Percentiles rank a stretch among this genome's conserved stretches.
Evolutionary conservation across 2,888 invertebrate species (phyloP).

Genomic region (Schizaphis graminum): DNA sequence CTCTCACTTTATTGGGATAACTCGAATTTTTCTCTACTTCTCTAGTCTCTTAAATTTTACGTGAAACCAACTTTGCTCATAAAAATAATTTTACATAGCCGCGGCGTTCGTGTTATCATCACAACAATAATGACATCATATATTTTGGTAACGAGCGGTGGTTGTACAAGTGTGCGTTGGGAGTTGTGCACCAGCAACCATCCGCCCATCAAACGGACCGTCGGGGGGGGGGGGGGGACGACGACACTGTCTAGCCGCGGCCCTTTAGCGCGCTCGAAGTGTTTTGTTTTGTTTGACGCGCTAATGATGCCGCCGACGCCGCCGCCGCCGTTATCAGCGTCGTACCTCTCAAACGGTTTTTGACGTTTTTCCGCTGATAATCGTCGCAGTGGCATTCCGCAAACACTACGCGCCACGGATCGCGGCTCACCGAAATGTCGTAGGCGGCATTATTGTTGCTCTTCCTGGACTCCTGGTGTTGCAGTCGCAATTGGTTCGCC

Average conservation of each 20-base stretch:
- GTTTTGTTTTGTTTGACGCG: not conserved
- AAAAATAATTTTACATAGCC: too few relatives aligned
- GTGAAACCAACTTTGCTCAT: too few relatives aligned
- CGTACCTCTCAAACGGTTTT: conserved; percentile 10
- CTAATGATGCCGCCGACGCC: not conserved
- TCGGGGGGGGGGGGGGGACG: too few relatives aligned
- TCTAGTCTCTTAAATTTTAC: too few relatives aligned
- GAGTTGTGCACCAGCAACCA: not conserved
- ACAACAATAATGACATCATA: not conserved
- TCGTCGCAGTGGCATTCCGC: not conserved
- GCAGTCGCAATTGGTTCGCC: not conserved
- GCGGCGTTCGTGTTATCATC: too few relatives aligned
- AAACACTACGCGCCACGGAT: not conserved
- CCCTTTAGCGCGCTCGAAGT: not conserved
- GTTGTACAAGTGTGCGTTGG: not conserved
- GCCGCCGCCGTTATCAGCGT: not conserved
- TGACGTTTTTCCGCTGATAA: not conserved
- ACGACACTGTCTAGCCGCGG: too few relatives aligned
- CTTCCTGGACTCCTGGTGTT: not conserved
- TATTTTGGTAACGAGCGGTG: not conserved
- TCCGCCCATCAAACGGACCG: not conserved
- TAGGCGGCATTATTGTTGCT: not conserved
- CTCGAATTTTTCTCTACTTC: too few relatives aligned
- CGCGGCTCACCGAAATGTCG: not conserved
- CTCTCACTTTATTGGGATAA: too few relatives aligned